Evolutionary conservation across 2,113 vertebrate genomes (phyloP).

Genomic region (Psephotus haematonotus): DNA sequence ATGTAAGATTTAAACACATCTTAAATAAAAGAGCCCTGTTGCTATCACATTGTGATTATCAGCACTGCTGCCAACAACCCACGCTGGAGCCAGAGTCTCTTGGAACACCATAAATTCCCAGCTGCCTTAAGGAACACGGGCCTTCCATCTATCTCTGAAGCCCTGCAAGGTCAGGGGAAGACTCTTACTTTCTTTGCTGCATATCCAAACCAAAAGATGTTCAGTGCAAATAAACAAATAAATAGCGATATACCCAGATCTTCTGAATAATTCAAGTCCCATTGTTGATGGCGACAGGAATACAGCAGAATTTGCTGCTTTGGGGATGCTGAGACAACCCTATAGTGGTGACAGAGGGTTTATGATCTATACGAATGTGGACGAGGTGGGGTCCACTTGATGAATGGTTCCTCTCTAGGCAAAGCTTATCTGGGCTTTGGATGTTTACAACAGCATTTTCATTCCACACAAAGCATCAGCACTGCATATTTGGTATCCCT

Average conservation of each 20-base stretch:
- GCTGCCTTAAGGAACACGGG: not conserved
- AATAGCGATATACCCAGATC: not conserved
- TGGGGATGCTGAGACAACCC: not conserved
- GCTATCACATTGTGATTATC: constrained; percentile 46
- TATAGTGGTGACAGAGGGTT: not conserved
- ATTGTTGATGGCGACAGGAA: not conserved
- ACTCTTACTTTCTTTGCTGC: not conserved
- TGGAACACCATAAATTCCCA: constrained; percentile 50
- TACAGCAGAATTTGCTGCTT: not conserved
- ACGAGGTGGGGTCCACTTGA: not conserved
- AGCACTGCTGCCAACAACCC: constrained; percentile 33
- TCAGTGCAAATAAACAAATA: not conserved
- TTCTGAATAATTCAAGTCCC: not conserved
- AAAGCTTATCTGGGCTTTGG: not conserved
- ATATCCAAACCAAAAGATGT: not conserved
- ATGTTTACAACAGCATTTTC: not conserved
- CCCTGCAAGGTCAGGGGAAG: constrained; percentile 27
- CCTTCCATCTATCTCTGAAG: constrained; percentile 46
- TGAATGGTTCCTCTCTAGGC: not conserved
- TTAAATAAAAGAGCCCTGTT: constrained; percentile 47
- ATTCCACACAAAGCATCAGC: not conserved
- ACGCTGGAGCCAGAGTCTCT: constrained; percentile 29
- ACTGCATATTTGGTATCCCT: not conserved
- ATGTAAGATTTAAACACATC: constrained; percentile 54
- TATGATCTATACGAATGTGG: not conserved